Evolutionary conservation across 2,888 invertebrate genomes (phyloP).

Genomic region (Eupithecia exiguata): DNA sequence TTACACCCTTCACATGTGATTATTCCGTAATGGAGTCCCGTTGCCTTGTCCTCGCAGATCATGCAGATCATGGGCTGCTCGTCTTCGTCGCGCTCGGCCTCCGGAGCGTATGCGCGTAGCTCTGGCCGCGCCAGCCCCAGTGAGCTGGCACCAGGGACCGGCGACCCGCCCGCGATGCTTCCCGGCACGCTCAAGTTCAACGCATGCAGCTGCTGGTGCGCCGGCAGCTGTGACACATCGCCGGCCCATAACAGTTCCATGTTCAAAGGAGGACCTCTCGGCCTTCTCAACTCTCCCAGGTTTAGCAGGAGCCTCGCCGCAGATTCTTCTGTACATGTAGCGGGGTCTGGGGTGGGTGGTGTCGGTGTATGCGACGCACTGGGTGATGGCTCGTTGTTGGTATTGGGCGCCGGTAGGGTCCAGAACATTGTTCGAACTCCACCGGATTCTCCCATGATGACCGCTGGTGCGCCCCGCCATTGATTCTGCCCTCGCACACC

Average conservation of each 20-base stretch:
- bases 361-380: conserved; percentile 83
- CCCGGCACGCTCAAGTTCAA: conserved; percentile 88
- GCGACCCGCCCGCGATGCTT: conserved; percentile 68
- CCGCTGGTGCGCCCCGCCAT: conserved; percentile 90
- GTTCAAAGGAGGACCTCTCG: conserved; percentile 88
- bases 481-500: conserved; percentile 71
- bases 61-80: conserved; percentile 98
- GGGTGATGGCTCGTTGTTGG: conserved; percentile 80
- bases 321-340: conserved; percentile 84
- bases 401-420: conserved; percentile 84
- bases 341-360: conserved; percentile 81
- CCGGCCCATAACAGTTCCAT: conserved; percentile 97
- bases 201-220: conserved; percentile 91
- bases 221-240: conserved; percentile 92
- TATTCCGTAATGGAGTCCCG: conserved; percentile 98
- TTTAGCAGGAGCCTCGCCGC: conserved; percentile 89
- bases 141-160: conserved; percentile 71
- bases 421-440: conserved; percentile 90
- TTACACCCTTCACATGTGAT: conserved; percentile 99
- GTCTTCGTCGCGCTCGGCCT: conserved; percentile 88
- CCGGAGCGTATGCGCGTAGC: conserved; percentile 76
- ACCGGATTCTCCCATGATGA: conserved; percentile 96
- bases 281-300: conserved; percentile 87
- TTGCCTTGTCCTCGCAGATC: conserved; percentile 99
- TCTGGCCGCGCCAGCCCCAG: conserved; percentile 71